Evolutionary conservation across 2,113 vertebrate genomes (phyloP).

Genomic region (Thomomys bottae): DNA sequence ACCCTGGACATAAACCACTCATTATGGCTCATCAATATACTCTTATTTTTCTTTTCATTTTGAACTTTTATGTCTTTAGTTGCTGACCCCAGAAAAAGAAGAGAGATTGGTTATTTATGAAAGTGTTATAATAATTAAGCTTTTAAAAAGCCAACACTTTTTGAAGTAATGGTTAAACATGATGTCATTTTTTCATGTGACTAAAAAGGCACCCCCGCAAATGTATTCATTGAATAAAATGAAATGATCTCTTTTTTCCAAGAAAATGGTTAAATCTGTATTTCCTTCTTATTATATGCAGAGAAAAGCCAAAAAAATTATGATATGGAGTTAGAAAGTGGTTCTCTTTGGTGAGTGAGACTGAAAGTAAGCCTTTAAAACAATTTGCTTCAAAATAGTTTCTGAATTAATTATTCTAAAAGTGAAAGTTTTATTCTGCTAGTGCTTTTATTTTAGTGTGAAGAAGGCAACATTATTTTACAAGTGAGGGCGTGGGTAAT

Average conservation of each 20-base stretch:
- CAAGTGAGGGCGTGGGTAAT: not conserved
- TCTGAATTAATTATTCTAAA: not conserved
- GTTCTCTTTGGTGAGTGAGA: not conserved
- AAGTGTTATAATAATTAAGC: not conserved
- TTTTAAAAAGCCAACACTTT: not conserved
- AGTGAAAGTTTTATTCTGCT: not conserved
- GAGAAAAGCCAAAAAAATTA: not conserved
- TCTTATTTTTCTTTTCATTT: slow-evolving; percentile 23
- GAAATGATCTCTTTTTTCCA: not conserved
- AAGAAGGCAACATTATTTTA: not conserved
- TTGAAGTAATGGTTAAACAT: not conserved
- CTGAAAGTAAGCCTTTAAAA: not conserved
- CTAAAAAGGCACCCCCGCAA: not conserved
- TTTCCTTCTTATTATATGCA: not conserved
- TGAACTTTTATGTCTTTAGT: slow-evolving; percentile 8
- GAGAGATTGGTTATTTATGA: not conserved
- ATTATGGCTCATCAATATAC: slow-evolving; percentile 39
- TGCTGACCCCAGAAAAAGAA: not conserved
- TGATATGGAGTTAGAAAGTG: not conserved
- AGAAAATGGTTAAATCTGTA: not conserved
- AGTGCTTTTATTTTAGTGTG: not conserved
- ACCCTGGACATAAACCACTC: slow-evolving; percentile 14
- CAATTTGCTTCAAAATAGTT: not conserved
- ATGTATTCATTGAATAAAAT: slow-evolving; percentile 4
- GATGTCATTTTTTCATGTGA: slow-evolving; percentile 4